Conservation (phyloP, 2,888 invertebrate species). For the Meiosimyza platycephala region DNA sequence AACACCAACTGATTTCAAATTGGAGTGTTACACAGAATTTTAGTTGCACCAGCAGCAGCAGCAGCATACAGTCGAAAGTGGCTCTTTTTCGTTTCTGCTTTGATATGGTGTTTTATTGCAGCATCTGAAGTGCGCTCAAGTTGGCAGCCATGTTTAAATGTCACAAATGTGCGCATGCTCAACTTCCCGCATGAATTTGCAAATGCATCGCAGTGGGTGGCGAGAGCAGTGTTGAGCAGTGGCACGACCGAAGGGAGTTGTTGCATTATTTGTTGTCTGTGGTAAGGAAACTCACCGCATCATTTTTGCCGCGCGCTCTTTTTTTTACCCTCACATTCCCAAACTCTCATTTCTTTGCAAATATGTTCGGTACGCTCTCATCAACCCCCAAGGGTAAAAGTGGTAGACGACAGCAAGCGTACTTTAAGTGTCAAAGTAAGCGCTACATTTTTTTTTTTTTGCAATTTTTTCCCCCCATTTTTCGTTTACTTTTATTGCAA, state of each 20-base stretch:
- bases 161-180: constrained; percentile 54
- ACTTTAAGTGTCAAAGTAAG: not conserved
- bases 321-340: constrained; percentile 15
- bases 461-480: not conserved
- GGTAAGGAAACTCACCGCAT: constrained; percentile 48
- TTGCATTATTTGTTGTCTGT: constrained; percentile 47
- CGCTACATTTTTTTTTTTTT: not conserved
- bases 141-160: constrained; percentile 50
- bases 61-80: constrained; percentile 8
- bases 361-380: not conserved
- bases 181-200: constrained; percentile 43
- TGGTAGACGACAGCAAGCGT: not conserved
- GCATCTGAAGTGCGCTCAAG: constrained; percentile 39
- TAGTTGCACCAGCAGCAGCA: constrained; percentile 28
- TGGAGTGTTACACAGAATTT: constrained; percentile 19
- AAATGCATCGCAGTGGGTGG: constrained; percentile 1
- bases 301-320: constrained; percentile 5
- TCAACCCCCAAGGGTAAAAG: not conserved
- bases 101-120: constrained; percentile 47
- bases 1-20: constrained; percentile 61
- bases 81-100: constrained; percentile 39
- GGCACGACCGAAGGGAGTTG: constrained; percentile 4
- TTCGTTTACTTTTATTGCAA: not conserved
- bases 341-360: not conserved
- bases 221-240: not conserved